phyloP scores from a whole-genome alignment of 2,113 vertebrate species.

The Dicaeum eximium region DNA sequence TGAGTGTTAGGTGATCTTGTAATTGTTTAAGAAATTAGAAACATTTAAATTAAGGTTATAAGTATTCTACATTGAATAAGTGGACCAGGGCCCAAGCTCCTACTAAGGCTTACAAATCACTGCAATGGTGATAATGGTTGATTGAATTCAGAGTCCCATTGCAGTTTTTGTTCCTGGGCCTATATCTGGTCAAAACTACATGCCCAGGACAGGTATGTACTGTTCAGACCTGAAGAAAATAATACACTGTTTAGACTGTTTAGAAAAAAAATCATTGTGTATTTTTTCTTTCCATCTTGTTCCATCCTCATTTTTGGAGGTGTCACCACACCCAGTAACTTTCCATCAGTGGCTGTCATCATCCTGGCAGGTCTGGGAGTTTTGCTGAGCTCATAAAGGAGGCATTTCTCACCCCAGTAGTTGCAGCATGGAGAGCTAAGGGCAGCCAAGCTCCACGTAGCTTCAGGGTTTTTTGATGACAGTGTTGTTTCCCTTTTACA shows the following conservation, averaged over 20 bases:
- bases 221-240: not conserved
- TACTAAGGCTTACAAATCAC: not conserved
- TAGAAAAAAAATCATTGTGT: not conserved
- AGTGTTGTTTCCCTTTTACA: not conserved
- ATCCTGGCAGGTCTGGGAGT: not conserved
- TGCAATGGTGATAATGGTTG: not conserved
- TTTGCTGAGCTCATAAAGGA: not conserved
- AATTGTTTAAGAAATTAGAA: not conserved
- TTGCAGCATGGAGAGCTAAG: not conserved
- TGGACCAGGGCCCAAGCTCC: not conserved
- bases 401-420: not conserved
- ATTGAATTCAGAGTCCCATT: not conserved
- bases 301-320: not conserved
- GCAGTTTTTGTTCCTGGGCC: not conserved
- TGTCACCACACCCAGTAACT: accelerated
- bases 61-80: not conserved
- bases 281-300: not conserved
- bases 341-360: not conserved
- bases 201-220: not conserved
- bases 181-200: not conserved
- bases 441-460: accelerated
- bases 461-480: not conserved
- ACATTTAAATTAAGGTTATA: not conserved
- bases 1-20: not conserved
- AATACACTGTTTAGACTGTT: not conserved